Evolutionary conservation across 2,888 invertebrate genomes (phyloP), one percentile per base, ranked within the genome.

Genomic region (Maniola hyperantus): DNA sequence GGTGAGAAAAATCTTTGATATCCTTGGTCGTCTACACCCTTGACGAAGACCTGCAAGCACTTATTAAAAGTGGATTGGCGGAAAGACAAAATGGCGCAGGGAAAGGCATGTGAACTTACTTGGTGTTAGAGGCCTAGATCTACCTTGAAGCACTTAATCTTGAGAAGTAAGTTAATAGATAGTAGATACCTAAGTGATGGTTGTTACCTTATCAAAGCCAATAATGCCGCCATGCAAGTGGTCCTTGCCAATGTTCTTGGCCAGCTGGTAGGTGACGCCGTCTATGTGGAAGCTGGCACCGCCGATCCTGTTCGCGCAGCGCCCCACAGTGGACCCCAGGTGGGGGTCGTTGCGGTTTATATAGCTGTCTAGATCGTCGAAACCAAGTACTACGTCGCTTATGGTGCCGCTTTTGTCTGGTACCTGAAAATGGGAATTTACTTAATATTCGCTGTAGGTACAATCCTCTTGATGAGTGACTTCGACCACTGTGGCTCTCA

Each of bases 261-360:
- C 93, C 7, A 98, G 85, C 11, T 94, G 81, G 77, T 96, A 96
- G 0, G 88, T 88, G n/a, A 91, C 83, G 0, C 94, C 96, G 18
- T 91, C 89, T 8, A 93, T 85, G 0, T 80, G 74, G 72, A 92
- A 93, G 71, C 69, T 72, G 0, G 95, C 97, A n/a, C 94, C 94
- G 0, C 93, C 95, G 63, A 98, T 96, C 53, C 97, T 94, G 87
- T 98, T 98, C 6, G 97, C 97, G 42, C 97, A 96, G 63, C 99
- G 93, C 0, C 99, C 99, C 20, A 98, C 91, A 0, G 97, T 95
- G 0, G 96, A 96, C 0, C 99, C 99, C 74, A 98, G 95, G 81
- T 98, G 97, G 0, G 96, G 96, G 0, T 73, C 73, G 65, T 89
- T 89, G 13, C 83, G 77, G 0, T 75, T 74, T 1, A 87, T 76